Evolutionary conservation across 2,888 invertebrate genomes (phyloP).

Genomic region (Cinara cedri): DNA sequence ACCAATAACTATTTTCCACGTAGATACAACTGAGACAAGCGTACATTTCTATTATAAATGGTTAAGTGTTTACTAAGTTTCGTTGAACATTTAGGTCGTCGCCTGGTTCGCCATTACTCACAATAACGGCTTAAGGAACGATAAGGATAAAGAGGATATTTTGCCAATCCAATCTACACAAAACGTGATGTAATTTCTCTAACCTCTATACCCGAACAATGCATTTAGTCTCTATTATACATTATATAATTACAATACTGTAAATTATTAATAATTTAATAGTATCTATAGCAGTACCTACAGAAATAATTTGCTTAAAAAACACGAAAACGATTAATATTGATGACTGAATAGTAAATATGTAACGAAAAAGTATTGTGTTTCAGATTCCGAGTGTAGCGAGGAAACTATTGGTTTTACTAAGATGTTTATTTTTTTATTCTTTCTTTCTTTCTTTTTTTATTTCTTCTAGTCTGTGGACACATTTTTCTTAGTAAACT

Average conservation of each 20-base stretch:
- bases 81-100: constrained; percentile 25
- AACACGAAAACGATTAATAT: background rate
- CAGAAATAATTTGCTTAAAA: background rate
- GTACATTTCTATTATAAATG: constrained; percentile 49
- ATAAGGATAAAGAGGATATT: constrained; percentile 37
- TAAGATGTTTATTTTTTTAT: no score
- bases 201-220: constrained; percentile 27
- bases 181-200: constrained; percentile 56
- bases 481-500: no score
- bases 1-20: constrained; percentile 13
- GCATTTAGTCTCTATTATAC: background rate
- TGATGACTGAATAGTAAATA: no score
- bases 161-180: constrained; percentile 49
- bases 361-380: no score
- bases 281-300: background rate
- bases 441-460: no score
- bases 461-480: no score
- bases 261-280: no score
- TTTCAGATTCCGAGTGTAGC: no score
- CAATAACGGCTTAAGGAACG: constrained; percentile 35
- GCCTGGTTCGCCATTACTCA: constrained; percentile 48
- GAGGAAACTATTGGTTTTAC: no score
- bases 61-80: constrained; percentile 38
- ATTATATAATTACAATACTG: no score
- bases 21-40: constrained; percentile 13